Conservation (phyloP, 2,113 vertebrate species). For the Peromyscus californicus region DNA sequence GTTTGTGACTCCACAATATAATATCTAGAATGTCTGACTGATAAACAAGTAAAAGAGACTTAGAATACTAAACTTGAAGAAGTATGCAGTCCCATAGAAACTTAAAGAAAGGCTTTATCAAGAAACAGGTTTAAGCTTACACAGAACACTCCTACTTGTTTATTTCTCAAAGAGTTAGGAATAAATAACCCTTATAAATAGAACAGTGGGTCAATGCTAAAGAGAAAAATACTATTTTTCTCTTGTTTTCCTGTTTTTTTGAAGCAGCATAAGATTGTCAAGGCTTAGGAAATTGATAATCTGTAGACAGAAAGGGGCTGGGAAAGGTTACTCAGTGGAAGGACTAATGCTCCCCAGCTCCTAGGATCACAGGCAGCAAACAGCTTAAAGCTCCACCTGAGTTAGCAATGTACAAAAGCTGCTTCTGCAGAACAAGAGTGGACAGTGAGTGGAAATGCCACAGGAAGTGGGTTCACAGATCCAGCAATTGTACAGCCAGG, state of each 20-base stretch:
- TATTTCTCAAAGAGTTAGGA: neutral
- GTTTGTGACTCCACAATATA: neutral
- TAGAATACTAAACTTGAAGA: neutral
- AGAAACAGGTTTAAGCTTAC: neutral
- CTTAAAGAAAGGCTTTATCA: neutral
- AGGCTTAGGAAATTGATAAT: neutral
- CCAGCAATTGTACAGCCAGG: neutral
- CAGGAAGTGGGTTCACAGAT: neutral
- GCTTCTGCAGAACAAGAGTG: neutral
- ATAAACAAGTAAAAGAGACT: neutral
- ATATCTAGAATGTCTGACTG: neutral
- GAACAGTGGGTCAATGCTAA: neutral
- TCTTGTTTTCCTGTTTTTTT: neutral
- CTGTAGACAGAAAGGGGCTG: neutral
- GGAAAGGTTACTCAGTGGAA: neutral
- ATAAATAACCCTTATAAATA: neutral
- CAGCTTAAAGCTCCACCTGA: neutral
- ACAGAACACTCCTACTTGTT: neutral
- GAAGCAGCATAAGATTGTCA: constrained; percentile 9
- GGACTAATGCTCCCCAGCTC: neutral
- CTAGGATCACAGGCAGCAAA: neutral
- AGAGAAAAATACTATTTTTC: neutral
- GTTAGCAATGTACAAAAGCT: fast-evolving
- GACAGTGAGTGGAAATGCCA: neutral
- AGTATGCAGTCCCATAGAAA: neutral